Base-by-base conservation (phyloP, 30 jellyfish, hydroid and myxozoan genomes). In the Aurelia coerulea region DNA sequence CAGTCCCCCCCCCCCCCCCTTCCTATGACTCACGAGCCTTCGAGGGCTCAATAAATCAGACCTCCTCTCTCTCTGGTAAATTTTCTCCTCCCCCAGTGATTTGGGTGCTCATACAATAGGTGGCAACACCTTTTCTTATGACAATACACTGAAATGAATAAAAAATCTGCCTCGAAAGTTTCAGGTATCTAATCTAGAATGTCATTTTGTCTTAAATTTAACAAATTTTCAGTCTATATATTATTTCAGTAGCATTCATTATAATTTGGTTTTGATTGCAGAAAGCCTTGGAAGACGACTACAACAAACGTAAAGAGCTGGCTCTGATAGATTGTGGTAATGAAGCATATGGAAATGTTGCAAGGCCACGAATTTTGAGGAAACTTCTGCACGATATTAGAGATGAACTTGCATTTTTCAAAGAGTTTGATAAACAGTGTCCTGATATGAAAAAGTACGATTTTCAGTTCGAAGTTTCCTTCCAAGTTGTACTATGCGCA, bases 401-500 rank as follows among this genome's bases (percentile, higher is more conserved):
- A 41, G 35, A 35, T 15, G 92, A 83, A 49, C 65, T 83, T 12
- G 51, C 62, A 18, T 83, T 83, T 71, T 83, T 70, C 46, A 75
- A 83, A 64, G 92, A 83, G 16, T 60, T 83, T 10, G 62, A 75
- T n/a, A 59, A 60, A 35, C 31, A 70, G 39, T 83, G 92, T 52
- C 79, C 86, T 9, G 92, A 83, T 83, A 31, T 83, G 4, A 34
- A 76, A 46, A 18, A 51, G 92, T 83, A 58, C 0, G 79, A 31
- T 63, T 23, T 62, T 11, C 19, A 10, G 10, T 74, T 19, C 17
- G 41, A 31, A 13, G 9, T 12, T 71, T 14, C 10, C 12, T 39
- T 23, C 0, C 4, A 5, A 16, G 9, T 8, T 68, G 50, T 23
- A 11, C 56, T 1, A n/a, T n/a, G n/a, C n/a, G n/a, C n/a, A n/a